Percentiles rank a stretch among this genome's conserved stretches.
phyloP scores from a whole-genome alignment of 1,140 invertebrate genomes.

The Bombus pascuorum region DNA sequence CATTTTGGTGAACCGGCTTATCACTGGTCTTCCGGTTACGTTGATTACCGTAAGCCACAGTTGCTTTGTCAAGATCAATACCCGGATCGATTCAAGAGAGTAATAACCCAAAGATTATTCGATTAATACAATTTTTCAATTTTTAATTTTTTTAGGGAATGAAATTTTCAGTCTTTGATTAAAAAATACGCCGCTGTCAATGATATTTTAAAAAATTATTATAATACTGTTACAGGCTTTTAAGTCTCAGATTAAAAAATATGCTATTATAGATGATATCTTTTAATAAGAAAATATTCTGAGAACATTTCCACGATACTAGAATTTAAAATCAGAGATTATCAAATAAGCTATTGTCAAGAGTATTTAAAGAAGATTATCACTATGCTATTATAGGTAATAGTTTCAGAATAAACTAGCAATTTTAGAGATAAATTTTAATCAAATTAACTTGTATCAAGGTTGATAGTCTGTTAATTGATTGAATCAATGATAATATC shows the following conservation, averaged over 20 bases:
- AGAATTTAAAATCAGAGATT: too few relatives aligned
- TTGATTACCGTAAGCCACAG: background rate
- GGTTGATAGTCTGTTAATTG: background rate
- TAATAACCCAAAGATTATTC: background rate
- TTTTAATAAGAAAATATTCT: too few relatives aligned
- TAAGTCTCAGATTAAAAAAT: too few relatives aligned
- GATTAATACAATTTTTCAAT: background rate
- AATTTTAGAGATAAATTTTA: background rate
- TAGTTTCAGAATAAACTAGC: background rate
- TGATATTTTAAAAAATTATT: too few relatives aligned
- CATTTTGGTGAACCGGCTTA: background rate
- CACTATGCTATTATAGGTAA: too few relatives aligned
- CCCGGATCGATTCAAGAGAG: background rate
- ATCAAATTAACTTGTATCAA: background rate
- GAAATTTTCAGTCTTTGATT: background rate
- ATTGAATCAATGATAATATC: background rate
- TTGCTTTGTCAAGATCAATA: slow-evolving; percentile 41
- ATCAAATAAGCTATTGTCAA: too few relatives aligned
- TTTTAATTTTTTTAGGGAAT: background rate
- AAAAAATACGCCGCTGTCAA: background rate
- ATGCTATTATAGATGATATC: too few relatives aligned
- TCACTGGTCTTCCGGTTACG: background rate
- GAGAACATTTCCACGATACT: too few relatives aligned
- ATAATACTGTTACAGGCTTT: too few relatives aligned
- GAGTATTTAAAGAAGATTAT: too few relatives aligned